Evolutionary conservation across 2,888 invertebrate species (phyloP), one percentile per base, ranked within the genome.

Genomic region (Eupithecia centaureata): DNA sequence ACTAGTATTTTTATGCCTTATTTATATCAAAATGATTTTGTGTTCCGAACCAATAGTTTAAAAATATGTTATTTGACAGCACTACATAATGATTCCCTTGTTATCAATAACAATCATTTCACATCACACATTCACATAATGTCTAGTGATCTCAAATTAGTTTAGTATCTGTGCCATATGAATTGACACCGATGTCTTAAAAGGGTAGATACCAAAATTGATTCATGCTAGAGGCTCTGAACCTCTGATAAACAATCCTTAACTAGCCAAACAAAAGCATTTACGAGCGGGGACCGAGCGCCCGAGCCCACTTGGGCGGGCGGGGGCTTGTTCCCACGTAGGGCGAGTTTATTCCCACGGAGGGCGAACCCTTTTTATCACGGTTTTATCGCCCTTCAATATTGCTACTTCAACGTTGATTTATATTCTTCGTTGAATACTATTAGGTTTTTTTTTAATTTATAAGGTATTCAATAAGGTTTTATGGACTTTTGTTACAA

Each of bases 301-400:
- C 52, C 64, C 68, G 42, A 32, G 62, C 54, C 68, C 68, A 62
- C 62, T 65, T 56, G 63, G 51, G 56, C 30, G 33, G 54, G 61
- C 62, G 59, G 59, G 56, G 58, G 25, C 60, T 30, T 59, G 59
- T 70, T 59, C 63, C 64, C 61, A 59, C 66, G 47, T 57, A 61
- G 42, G 42, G 42, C 42, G 18, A 18, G 18, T 42, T 42, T 18
- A 42, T 42, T 42, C 18, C 18, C 18, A 18, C 42, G 18, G 42
- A 42, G 42, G 54, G 25, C 61, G 58, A 68, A 66, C 70, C 70
- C 67, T 73, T 70, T 75, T 75, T 75, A 73, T 73, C 70, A 66
- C 73, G 25, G 58, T 70, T 72, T 75, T 71, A 72, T 73, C 61
- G 63, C 68, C 71, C 68, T 73, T 67, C 71, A 67, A 72, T 69